These are phyloP conservation scores for Frankliniella fusca DNA, from an alignment of 2,888 invertebrate species.

Conservation along the genomic window DNA sequence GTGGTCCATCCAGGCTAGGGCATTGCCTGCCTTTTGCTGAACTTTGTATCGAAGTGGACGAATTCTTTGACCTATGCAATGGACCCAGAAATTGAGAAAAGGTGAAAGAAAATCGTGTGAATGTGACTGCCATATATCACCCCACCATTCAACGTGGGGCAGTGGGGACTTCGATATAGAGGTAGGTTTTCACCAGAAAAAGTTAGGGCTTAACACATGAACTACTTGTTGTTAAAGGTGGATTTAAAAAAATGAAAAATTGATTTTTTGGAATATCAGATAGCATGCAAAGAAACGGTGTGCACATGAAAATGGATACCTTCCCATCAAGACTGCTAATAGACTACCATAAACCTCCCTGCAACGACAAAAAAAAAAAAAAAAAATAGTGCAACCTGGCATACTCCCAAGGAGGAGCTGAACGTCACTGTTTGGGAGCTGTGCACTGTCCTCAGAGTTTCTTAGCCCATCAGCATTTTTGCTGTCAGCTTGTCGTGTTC, in stretches of 20 bases:
- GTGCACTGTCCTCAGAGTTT: too few species aligned
- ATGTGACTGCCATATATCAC: background rate
- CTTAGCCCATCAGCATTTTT: too few species aligned
- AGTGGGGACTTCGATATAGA: background rate
- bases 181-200: background rate
- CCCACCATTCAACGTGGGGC: background rate
- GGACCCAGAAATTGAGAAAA: background rate
- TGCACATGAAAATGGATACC: background rate
- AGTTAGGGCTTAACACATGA: background rate
- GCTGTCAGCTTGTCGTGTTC: too few species aligned
- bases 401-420: background rate
- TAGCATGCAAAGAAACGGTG: background rate
- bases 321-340: background rate
- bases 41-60: background rate
- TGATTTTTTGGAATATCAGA: background rate
- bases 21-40: background rate
- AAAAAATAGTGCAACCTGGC: background rate
- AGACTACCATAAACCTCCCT: too few species aligned
- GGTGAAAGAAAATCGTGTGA: background rate
- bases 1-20: background rate
- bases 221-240: background rate
- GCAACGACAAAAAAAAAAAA: background rate
- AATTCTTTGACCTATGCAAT: background rate
- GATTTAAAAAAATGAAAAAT: background rate
- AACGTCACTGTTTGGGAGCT: background rate